phyloP scores from a whole-genome alignment of 2,888 invertebrate species.

The Chymomyza amoena region DNA sequence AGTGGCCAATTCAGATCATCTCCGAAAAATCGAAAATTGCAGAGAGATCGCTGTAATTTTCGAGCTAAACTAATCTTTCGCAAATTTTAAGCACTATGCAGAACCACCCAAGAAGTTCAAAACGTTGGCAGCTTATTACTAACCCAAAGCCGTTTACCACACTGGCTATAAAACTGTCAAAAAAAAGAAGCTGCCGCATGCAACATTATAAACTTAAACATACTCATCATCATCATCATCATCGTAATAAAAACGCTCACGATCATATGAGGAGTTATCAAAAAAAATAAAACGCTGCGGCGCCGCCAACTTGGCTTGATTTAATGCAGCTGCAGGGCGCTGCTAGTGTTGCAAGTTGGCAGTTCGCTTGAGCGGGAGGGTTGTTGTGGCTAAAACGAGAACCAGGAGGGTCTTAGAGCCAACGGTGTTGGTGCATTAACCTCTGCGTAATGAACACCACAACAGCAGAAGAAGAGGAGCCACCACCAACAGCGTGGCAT shows the following conservation, averaged over 20 bases:
- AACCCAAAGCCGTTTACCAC: too few relatives aligned
- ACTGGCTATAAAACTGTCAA: background rate
- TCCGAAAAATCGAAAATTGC: too few relatives aligned
- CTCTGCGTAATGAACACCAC: conserved; percentile 73
- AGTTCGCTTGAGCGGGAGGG: background rate
- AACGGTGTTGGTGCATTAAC: conserved; percentile 59
- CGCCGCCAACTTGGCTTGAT: conserved; percentile 32
- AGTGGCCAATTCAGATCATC: too few relatives aligned
- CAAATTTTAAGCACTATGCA: too few relatives aligned
- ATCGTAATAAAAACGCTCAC: background rate
- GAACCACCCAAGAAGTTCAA: too few relatives aligned
- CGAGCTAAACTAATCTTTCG: too few relatives aligned
- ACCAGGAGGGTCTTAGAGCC: background rate
- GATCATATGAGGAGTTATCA: background rate
- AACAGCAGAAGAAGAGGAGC: conserved; percentile 43
- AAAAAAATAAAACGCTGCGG: background rate
- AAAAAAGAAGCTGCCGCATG: background rate
- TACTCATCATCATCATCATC: background rate
- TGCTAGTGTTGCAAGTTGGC: background rate
- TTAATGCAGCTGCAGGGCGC: conserved; percentile 54
- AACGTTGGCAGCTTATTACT: too few relatives aligned
- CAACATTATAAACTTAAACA: background rate
- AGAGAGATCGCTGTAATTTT: too few relatives aligned
- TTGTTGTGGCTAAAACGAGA: background rate
- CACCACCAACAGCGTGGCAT: conserved; percentile 64